Evolutionary conservation across 2,113 vertebrate species (phyloP).

Genomic region (Muntiacus muntjak): DNA sequence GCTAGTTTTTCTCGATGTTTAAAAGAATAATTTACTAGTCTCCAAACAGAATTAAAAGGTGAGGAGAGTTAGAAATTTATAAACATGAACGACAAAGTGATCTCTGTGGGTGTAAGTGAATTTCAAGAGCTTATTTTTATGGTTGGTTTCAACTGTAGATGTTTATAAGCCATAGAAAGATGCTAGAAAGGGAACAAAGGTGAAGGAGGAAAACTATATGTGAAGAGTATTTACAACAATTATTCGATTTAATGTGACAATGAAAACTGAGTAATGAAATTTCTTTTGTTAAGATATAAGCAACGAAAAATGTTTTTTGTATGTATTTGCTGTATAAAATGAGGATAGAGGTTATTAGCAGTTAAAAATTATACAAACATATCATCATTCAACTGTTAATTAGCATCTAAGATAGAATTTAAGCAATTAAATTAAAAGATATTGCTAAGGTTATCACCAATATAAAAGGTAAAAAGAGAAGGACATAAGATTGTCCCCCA

Average conservation of each 20-base stretch:
- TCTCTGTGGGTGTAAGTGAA: not conserved
- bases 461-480: not conserved
- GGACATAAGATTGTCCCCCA: not conserved
- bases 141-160: not conserved
- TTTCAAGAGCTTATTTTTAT: not conserved
- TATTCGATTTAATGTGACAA: not conserved
- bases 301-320: not conserved
- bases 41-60: constrained; percentile 3
- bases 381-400: not conserved
- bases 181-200: not conserved
- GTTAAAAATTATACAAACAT: not conserved
- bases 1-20: not conserved
- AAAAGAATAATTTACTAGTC: not conserved
- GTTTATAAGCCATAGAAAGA: not conserved
- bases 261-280: not conserved
- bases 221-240: not conserved
- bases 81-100: not conserved
- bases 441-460: not conserved
- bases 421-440: not conserved
- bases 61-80: not conserved
- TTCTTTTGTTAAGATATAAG: not conserved
- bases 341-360: not conserved
- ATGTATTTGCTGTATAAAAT: not conserved
- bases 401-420: not conserved
- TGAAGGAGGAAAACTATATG: not conserved